Base-by-base conservation (phyloP, 2,113 vertebrate species). In the Pardalotus punctatus region DNA sequence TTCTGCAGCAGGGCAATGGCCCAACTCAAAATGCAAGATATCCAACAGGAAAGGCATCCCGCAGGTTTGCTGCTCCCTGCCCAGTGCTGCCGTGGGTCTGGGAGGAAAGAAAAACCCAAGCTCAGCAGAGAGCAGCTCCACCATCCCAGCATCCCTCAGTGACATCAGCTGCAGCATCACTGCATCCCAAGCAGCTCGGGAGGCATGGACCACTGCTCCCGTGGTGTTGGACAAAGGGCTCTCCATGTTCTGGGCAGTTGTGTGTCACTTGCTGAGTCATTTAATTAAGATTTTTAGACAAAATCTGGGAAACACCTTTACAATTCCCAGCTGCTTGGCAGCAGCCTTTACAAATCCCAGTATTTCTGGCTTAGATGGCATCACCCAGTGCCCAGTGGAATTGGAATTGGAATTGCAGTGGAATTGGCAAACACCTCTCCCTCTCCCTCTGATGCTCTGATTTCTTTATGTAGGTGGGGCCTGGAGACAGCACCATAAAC, bases 1-100 rank as follows among this genome's bases (percentile, higher is more conserved):
- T 90, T 80, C 57, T 86, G 97, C 79, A 91, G 70, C 2, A 11
- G 70, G 73, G 94, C 88, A 90, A 93, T 64, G 82, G 93, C 71
- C 89, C 17, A 14, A 51, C 70, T 71, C 96, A 61, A 50, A 56
- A 84, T n/a, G 70, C 91, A 85, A 94, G 92, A 16, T 61, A 93
- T 53, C 81, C 50, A 40, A 67, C 45, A 76, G 86, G 73, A 96
- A 97, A 73, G 29, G 58, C 66, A 71, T 73, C 85, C 36, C 3
- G 2, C 58, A 53, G 88, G 42, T 81, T 77, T 57, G 86, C 81
- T 67, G 73, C 84, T 81, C 81, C 78, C 74, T 28, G 25, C 31
- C 57, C 4, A 0, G 31, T n/a, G 74, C 86, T 81, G 73, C 88
- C 9, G 0, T 2, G 12, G 77, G 22, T 33, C 45, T 69, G 47